phyloP scores from a whole-genome alignment of 2,888 invertebrate genomes.

The Peribatodes rhomboidaria region DNA sequence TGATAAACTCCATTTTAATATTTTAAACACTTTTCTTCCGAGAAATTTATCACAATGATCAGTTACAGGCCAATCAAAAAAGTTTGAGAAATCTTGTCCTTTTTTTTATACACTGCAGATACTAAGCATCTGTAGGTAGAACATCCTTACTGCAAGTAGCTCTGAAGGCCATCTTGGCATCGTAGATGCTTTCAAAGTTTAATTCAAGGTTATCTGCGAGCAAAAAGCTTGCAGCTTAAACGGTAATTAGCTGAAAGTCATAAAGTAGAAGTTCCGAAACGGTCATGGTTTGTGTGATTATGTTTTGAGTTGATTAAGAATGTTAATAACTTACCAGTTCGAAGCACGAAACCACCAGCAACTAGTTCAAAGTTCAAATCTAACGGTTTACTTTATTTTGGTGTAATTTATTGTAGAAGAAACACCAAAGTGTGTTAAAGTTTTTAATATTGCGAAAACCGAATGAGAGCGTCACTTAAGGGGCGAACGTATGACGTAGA shows the following conservation, averaged over 20 bases:
- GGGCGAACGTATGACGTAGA: conserved; percentile 8
- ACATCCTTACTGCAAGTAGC: conserved; percentile 6
- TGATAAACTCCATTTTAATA: background rate
- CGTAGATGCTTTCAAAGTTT: conserved; percentile 10
- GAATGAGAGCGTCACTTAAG: conserved; percentile 1
- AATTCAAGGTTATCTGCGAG: conserved; percentile 15
- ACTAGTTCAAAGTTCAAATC: background rate
- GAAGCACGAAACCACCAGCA: conserved; percentile 23
- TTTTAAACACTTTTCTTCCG: background rate
- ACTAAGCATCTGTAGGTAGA: conserved; percentile 3
- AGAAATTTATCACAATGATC: background rate
- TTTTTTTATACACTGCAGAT: conserved; percentile 7
- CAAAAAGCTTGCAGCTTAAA: background rate
- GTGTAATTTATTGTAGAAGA: conserved; percentile 11
- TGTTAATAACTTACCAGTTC: conserved; percentile 20
- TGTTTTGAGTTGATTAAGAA: background rate
- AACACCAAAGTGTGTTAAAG: conserved; percentile 5
- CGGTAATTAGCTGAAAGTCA: conserved; percentile 6
- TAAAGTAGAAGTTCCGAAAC: background rate
- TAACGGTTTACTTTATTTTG: background rate
- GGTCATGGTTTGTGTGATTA: conserved; percentile 24
- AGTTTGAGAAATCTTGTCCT: background rate
- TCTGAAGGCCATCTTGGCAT: conserved; percentile 2
- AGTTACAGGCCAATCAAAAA: background rate
- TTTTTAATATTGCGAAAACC: conserved; percentile 11